A percentile compares a stretch with the other conserved stretches of the same genome.
phyloP scores from a whole-genome alignment of 2,797 vertebrate species.

The Periparus ater region DNA sequence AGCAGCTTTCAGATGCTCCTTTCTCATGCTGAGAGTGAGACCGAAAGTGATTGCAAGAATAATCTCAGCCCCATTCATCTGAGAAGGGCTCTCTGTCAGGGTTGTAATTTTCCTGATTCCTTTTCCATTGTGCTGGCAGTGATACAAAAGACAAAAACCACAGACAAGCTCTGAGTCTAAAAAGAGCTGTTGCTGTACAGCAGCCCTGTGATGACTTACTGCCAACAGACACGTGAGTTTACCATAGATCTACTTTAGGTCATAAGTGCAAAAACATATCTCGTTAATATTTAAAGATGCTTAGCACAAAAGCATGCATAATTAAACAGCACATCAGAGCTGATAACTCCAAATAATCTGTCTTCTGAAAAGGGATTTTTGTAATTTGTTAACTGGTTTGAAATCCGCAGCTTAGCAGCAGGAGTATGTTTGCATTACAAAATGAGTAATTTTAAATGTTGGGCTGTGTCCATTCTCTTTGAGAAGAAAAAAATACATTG shows the following conservation, averaged over 20 bases:
- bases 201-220: constrained; percentile 12
- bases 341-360: constrained; percentile 74
- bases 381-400: constrained; percentile 74
- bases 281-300: constrained; percentile 77
- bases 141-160: neutral
- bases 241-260: constrained; percentile 60
- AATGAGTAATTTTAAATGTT: constrained; percentile 66
- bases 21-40: neutral
- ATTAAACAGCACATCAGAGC: constrained; percentile 72
- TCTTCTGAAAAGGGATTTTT: constrained; percentile 72
- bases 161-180: neutral
- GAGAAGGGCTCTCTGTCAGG: neutral
- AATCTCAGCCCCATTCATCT: constrained; percentile 4
- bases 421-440: constrained; percentile 57
- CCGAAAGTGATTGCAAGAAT: neutral
- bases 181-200: neutral
- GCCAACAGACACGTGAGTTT: constrained; percentile 50
- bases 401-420: constrained; percentile 58
- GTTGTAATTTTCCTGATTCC: neutral
- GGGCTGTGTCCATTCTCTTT: neutral
- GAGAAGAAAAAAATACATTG: neutral
- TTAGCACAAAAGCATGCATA: constrained; percentile 76
- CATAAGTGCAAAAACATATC: constrained; percentile 67
- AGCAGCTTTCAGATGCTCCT: too few species aligned
- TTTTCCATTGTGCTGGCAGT: neutral